These are phyloP conservation scores for Mechanitis mazaeus DNA, from an alignment of 2,888 invertebrate genomes.

Conservation along the genomic window DNA sequence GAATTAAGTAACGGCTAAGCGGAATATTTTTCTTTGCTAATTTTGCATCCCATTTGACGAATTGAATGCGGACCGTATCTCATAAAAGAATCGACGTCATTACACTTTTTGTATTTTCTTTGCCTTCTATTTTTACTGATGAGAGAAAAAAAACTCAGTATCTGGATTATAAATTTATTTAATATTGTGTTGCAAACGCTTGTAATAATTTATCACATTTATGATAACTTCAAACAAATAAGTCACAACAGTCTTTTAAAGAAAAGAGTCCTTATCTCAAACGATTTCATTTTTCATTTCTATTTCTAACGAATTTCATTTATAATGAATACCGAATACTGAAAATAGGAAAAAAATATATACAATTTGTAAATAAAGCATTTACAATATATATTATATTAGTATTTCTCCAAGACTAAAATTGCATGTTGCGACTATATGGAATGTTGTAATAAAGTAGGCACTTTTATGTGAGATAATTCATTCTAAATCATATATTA, in stretches of 20 bases:
- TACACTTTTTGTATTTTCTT: constrained; percentile 10
- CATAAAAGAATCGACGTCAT: constrained; percentile 12
- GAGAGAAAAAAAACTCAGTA: not conserved
- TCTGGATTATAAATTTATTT: not conserved
- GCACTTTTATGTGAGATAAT: constrained; percentile 7
- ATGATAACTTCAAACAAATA: no score
- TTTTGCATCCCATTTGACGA: constrained; percentile 28
- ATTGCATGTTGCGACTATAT: not conserved
- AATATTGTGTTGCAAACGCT: not conserved
- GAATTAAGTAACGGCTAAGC: constrained; percentile 53
- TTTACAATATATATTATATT: no score
- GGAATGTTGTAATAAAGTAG: not conserved
- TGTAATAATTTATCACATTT: no score
- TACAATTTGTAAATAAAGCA: no score
- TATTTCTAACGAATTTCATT: no score
- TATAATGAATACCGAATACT: no score
- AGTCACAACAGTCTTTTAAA: no score
- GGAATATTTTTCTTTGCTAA: constrained; percentile 32
- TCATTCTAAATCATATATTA: constrained; percentile 55
- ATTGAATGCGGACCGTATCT: constrained; percentile 17
- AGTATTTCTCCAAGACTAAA: no score
- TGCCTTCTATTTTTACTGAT: not conserved
- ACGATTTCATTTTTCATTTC: no score
- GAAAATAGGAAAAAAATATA: no score
- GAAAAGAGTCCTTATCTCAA: no score